These are phyloP conservation scores for Gari tellinella DNA, from an alignment of 2,888 invertebrate species.

Conservation along the genomic window DNA sequence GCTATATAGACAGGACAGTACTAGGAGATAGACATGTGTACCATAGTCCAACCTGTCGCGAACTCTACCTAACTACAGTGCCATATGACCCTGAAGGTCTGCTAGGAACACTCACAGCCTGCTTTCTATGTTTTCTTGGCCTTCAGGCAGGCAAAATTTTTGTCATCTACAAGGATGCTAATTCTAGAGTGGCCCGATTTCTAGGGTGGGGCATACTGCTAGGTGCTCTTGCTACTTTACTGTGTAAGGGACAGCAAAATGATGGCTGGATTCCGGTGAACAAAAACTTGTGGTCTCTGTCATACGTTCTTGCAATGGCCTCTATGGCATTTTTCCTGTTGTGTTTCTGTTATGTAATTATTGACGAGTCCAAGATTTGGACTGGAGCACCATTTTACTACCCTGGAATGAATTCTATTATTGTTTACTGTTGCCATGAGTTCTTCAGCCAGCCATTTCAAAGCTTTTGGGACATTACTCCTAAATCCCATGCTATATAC, in stretches of 20 bases:
- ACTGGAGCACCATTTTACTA: slow-evolving; percentile 93
- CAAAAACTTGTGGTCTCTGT: slow-evolving; percentile 97
- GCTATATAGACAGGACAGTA: slow-evolving; percentile 91
- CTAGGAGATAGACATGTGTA: slow-evolving; percentile 91
- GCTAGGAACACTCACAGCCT: slow-evolving; percentile 87
- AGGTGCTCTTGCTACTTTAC: slow-evolving; percentile 70
- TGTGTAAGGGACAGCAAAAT: slow-evolving; percentile 86
- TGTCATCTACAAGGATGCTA: slow-evolving; percentile 84
- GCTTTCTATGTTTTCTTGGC: slow-evolving; percentile 84
- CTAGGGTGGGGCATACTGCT: slow-evolving; percentile 88
- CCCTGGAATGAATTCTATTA: slow-evolving; percentile 94
- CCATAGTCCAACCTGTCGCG: slow-evolving; percentile 87
- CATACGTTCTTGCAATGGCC: slow-evolving; percentile 93
- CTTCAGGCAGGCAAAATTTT: slow-evolving; percentile 90
- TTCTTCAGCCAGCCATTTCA: slow-evolving; percentile 84
- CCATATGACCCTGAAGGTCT: slow-evolving; percentile 94
- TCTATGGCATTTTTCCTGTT: slow-evolving; percentile 91
- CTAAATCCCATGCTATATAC: slow-evolving; percentile 88
- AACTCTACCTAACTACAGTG: slow-evolving; percentile 87
- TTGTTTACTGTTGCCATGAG: slow-evolving; percentile 94
- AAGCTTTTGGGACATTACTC: slow-evolving; percentile 74
- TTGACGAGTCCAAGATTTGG: slow-evolving; percentile 92
- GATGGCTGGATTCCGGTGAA: slow-evolving; percentile 95
- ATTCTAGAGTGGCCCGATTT: slow-evolving; percentile 89
- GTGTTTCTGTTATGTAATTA: slow-evolving; percentile 89